A percentile compares a stretch with the other conserved stretches of the same genome.
phyloP scores from a whole-genome alignment of 2,113 vertebrate species.

The Otocyon megalotis region DNA sequence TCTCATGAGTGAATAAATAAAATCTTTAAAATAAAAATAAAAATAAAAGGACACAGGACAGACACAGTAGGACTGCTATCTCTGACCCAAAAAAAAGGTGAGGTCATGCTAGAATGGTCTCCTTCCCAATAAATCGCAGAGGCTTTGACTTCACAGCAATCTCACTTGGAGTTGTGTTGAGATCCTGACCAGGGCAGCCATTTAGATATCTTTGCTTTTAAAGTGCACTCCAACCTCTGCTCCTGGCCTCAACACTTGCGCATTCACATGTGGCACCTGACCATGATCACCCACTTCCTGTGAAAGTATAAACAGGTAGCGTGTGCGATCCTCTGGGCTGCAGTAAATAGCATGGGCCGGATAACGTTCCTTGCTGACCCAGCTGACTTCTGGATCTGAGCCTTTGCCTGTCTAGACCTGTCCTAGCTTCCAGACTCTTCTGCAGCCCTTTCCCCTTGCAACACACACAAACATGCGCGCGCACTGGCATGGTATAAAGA shows the following conservation, averaged over 20 bases:
- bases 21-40: neutral
- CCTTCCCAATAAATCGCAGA: neutral
- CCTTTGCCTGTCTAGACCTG: neutral
- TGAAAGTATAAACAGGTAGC: neutral
- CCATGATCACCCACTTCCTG: neutral
- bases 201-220: neutral
- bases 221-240: neutral
- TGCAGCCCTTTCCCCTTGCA: neutral
- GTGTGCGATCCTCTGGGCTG: neutral
- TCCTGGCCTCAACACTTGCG: neutral
- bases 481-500: neutral
- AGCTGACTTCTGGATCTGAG: neutral
- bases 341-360: neutral
- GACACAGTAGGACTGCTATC: neutral
- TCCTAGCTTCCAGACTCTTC: neutral
- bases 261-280: neutral
- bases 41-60: neutral
- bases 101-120: neutral
- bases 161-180: neutral
- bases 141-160: no score
- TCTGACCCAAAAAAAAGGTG: neutral
- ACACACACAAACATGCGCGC: fast-evolving
- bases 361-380: neutral
- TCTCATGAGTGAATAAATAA: no score
- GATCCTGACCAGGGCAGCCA: neutral